Conservation (phyloP, 2,888 invertebrate species). For the Acronicta alni region DNA sequence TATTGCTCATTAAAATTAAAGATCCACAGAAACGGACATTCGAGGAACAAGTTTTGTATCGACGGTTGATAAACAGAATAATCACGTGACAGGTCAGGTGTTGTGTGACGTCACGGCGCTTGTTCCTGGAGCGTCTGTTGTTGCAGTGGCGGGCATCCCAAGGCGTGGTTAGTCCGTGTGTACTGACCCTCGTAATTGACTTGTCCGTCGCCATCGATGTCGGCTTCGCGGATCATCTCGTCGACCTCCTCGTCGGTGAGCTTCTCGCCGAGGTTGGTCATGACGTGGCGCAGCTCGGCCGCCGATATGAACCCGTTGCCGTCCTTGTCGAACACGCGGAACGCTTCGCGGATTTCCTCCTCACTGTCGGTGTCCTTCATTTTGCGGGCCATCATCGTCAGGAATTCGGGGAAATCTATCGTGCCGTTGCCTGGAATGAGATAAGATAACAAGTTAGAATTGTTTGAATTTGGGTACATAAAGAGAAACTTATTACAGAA, state of each 20-base stretch:
- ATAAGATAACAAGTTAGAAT: slow-evolving; percentile 24
- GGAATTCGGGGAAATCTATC: slow-evolving; percentile 99
- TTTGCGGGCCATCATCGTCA: slow-evolving; percentile 99
- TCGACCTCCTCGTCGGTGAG: slow-evolving; percentile 99
- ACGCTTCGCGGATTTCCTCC: slow-evolving; percentile 99
- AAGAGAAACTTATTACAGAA: too few relatives aligned
- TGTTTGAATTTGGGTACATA: background rate
- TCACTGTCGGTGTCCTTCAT: slow-evolving; percentile 99
- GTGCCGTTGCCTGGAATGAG: slow-evolving; percentile 97
- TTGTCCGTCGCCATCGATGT: slow-evolving; percentile 99
- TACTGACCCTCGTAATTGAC: slow-evolving; percentile 98
- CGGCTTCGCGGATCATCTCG: slow-evolving; percentile 99
- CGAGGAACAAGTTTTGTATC: slow-evolving; percentile 40
- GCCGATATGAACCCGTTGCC: slow-evolving; percentile 99
- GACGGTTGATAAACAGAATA: background rate
- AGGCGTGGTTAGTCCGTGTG: slow-evolving; percentile 22
- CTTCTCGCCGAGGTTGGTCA: slow-evolving; percentile 99
- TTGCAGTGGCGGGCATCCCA: background rate
- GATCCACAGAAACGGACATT: slow-evolving; percentile 25
- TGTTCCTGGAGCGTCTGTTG: slow-evolving; percentile 32
- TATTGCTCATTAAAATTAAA: slow-evolving; percentile 30
- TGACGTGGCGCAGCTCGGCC: slow-evolving; percentile 99
- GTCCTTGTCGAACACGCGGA: slow-evolving; percentile 99
- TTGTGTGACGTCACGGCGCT: background rate
- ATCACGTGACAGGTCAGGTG: background rate